Base-by-base conservation (phyloP, 2,113 vertebrate genomes). In the Labeo rohita region DNA sequence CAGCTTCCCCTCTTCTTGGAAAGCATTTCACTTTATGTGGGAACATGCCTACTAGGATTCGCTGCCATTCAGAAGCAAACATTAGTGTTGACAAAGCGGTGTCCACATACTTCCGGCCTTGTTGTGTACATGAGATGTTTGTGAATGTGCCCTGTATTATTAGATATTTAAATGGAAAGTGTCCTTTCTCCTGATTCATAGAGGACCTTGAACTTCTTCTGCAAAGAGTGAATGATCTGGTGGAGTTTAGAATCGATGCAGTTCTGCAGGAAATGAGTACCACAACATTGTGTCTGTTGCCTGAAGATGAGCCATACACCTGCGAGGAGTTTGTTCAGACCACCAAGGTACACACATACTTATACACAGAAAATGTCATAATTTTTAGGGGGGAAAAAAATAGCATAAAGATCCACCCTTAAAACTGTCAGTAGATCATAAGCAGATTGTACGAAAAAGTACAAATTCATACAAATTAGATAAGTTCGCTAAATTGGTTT, bases 281-380 rank as follows among this genome's bases (percentile, higher is more conserved):
- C 0, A 90, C 89, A 1, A 91, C 88, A 0, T 94, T 99, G 18
- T 99, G 97, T 89, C 87, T 91, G 4, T 91, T 99, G 15, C 97
- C 98, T 63, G 93, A 95, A 23, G 95, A 96, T 2, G 95, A 97
- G n/a, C 96, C 97, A 0, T 89, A 97, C 59, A 94, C 91, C 79
- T 98, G 97, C 83, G 96, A 97, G 12, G 95, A 96, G 78, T 98
- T 99, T 93, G 93, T 98, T 65, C 95, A 96, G 50, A 95, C 92
- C 73, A 95, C 94, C 28, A 94, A 87, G 93, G 94, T 95, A 89
- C 1, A 52, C 36, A 34, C 18, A 63, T 23, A 45, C 34, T 36
- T 54, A 34, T 34, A 8, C 6, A 52, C 50, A 45, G 45, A 15
- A 16, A 15, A n/a, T 59, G 16, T 54, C 2, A 43, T 39, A 3